Base-by-base conservation (phyloP, 2,888 invertebrate species). In the Selenia dentaria region DNA sequence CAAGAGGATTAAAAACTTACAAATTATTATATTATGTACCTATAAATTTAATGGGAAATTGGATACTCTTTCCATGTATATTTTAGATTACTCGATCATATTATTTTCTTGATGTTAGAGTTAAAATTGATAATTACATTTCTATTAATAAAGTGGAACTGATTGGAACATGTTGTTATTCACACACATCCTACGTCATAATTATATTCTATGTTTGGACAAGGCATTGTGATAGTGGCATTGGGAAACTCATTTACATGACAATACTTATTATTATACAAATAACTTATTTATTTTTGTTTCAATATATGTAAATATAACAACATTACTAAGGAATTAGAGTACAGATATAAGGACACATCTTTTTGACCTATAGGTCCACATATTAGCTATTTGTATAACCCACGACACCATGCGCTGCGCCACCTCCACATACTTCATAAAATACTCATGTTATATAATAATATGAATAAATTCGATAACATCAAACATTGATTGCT, bases 131-230 rank as follows among this genome's bases (percentile, higher is more conserved):
- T 18, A 38, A 31, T 25, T 46, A 46, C 53, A 24, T 40, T 13
- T 28, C 39, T 50, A 49, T 26, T 40, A 58, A 56, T 58, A 56
- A 55, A 58, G 44, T 27, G 54, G 56, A 59, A 56, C 48, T 54
- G 53, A 57, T 49, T 58, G 57, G 39, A 61, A 54, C 12, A 52
- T 35, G 46, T 55, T 63, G 22, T 32, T 59, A 54, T 51, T 61
- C 34, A 12, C 9, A 16, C 13, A 25, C 25, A 25, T 25, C 10
- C 2, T 9, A 25, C 25, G 10, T 25, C 1, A 10, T 10, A 2
- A 3, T 0, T 25, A 8, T 10, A 25, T 3, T 22, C 4, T 22
- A 22, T 8, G 2, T 22, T 8, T 8, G 2, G 2, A 8, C 22
- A 2, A 31, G 16, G 2, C 8, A 28, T 28, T 28, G 6, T 28